Base-by-base conservation (phyloP, 2,113 vertebrate species). In the Rhinopomastus cyanomelas region DNA sequence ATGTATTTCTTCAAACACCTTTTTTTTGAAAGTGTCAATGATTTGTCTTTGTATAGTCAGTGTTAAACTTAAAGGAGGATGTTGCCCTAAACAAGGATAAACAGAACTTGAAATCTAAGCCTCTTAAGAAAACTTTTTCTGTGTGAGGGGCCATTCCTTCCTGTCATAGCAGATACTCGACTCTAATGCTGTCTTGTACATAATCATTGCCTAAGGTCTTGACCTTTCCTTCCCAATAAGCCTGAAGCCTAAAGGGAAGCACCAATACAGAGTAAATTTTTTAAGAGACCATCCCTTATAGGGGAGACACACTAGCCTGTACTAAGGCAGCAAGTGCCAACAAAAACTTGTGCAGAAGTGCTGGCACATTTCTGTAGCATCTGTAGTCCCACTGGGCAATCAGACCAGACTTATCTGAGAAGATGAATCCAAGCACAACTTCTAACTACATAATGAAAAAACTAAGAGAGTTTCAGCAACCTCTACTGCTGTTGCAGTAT, bases 51-150 rank as follows among this genome's bases (percentile, higher is more conserved):
- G 36, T 19, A 61, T 8, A 93, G 69, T 64, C 93, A 95, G 82
- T 78, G 71, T 90, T 94, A 95, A 96, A 94, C 86, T 95, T 96
- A 93, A 91, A 74, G 86, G 36, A 96, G 51, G 80, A 84, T 74
- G 78, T 56, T 95, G 76, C 87, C 94, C 92, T 92, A 84, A 96
- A 95, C 81, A 93, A 92, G 78, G 82, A 96, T 92, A 95, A 96
- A 91, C 62, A 66, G 79, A 89, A 93, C 86, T 66, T 91, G 82
- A 92, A 93, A 96, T 85, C 82, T 84, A 94, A 95, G 68, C 15
- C 27, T 90, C 76, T 53, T 87, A 88, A 74, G 23, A 49, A 64
- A 51, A 76, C 25, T 79, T 92, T 87, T 61, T 46, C 27, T 72
- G 29, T 55, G 65, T 53, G 37, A 78, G 26, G 15, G 80, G 39